Percentiles rank a stretch among this genome's conserved stretches.
Evolutionary conservation across 2,888 invertebrate species (phyloP).

Genomic region (Rotaria macrura): DNA sequence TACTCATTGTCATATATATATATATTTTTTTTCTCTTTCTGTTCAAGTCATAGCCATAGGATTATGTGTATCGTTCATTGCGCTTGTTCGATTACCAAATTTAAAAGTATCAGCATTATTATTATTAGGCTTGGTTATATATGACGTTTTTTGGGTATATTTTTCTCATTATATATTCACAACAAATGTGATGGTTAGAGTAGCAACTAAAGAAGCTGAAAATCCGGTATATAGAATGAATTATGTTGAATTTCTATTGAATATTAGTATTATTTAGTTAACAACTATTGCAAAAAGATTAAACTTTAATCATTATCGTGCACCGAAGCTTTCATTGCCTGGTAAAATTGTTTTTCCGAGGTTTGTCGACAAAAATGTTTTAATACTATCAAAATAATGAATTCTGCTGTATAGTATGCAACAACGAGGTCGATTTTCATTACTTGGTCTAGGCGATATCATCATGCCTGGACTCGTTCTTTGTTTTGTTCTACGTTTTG

Average conservation of each 20-base stretch:
- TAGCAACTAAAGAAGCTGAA: slow-evolving; percentile 56
- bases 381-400: not conserved
- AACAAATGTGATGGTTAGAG: slow-evolving; percentile 95
- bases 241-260: no score
- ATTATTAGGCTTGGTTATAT: slow-evolving; percentile 73
- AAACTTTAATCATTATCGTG: slow-evolving; percentile 54
- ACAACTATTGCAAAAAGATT: slow-evolving; percentile 15
- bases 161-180: slow-evolving; percentile 86
- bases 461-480: slow-evolving; percentile 64
- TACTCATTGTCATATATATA: no score
- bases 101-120: slow-evolving; percentile 86
- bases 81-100: slow-evolving; percentile 84
- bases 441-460: slow-evolving; percentile 66
- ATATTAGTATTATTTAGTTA: not conserved
- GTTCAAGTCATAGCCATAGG: slow-evolving; percentile 91
- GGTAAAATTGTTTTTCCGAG: slow-evolving; percentile 87
- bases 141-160: slow-evolving; percentile 85
- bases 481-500: slow-evolving; percentile 89
- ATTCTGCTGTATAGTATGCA: slow-evolving; percentile 63
- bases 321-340: slow-evolving; percentile 84
- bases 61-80: slow-evolving; percentile 90
- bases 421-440: slow-evolving; percentile 87
- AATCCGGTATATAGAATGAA: slow-evolving; percentile 49
- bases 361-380: slow-evolving; percentile 37
- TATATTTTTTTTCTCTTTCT: not conserved